Conservation (phyloP, 2,113 vertebrate species). For the Sinocyclocheilus anshuiensis region DNA sequence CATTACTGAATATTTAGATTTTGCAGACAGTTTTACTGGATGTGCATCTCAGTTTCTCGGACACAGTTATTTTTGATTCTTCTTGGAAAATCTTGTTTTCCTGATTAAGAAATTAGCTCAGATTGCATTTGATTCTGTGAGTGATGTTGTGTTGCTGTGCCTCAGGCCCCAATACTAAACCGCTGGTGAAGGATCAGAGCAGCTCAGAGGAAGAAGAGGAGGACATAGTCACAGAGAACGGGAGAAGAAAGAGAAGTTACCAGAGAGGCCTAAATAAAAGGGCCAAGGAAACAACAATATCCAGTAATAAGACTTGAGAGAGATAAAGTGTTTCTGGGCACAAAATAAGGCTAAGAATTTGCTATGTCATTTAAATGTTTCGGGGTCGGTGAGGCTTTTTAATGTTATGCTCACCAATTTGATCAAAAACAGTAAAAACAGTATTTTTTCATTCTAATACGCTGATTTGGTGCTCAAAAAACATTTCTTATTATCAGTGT, state of each 20-base stretch:
- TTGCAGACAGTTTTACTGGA: not conserved
- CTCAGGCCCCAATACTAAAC: constrained; percentile 20
- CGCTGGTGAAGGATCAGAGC: constrained; percentile 34
- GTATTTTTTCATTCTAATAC: not conserved
- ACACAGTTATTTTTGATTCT: not conserved
- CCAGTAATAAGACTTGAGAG: constrained; percentile 18
- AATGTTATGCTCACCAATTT: not conserved
- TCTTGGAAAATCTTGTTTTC: not conserved
- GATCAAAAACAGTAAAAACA: too few relatives aligned
- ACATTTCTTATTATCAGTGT: not conserved
- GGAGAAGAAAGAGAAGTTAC: constrained; percentile 37
- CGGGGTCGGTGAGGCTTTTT: not conserved
- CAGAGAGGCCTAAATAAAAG: constrained; percentile 28
- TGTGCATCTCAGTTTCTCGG: not conserved
- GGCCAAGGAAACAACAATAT: constrained; percentile 16
- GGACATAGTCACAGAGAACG: constrained; percentile 32
- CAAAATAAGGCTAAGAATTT: not conserved
- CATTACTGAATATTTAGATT: not conserved
- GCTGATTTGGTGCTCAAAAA: not conserved
- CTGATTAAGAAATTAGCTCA: not conserved
- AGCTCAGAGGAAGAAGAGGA: constrained; percentile 50
- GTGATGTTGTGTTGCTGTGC: not conserved
- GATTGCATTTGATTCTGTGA: not conserved
- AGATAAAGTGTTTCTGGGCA: not conserved
- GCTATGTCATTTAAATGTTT: not conserved